Evolutionary conservation across 2,113 vertebrate species (phyloP).

Genomic region (Beaufortia kweichowensis): DNA sequence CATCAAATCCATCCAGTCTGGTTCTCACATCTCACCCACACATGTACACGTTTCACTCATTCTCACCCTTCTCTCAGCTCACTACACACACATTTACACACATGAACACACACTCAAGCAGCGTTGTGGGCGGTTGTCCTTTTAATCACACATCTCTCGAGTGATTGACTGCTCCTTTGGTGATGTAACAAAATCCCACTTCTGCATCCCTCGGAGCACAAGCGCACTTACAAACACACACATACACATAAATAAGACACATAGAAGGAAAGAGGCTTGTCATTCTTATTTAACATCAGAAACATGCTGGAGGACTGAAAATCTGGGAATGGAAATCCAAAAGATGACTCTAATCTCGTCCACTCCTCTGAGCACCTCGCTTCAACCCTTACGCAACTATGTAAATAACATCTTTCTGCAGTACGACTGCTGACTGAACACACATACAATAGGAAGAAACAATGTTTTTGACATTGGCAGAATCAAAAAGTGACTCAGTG

Average conservation of each 20-base stretch:
- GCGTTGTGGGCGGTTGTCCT: conserved; percentile 33
- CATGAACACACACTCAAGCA: neutral
- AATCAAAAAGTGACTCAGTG: too few relatives aligned
- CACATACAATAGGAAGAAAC: too few relatives aligned
- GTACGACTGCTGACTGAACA: too few relatives aligned
- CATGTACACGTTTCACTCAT: conserved; percentile 16
- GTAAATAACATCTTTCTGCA: too few relatives aligned
- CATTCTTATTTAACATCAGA: conserved; percentile 19
- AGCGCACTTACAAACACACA: conserved; percentile 5
- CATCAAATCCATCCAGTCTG: conserved; percentile 17
- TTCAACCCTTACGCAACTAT: too few relatives aligned
- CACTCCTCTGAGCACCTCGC: too few relatives aligned
- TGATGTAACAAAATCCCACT: conserved; percentile 38
- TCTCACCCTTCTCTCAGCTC: conserved; percentile 4
- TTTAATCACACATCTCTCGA: conserved; percentile 36
- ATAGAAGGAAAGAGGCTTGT: neutral
- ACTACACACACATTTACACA: neutral
- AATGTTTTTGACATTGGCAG: too few relatives aligned
- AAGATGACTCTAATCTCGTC: too few relatives aligned
- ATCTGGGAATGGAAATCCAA: too few relatives aligned
- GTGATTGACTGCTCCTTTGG: conserved; percentile 43
- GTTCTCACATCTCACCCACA: conserved; percentile 26
- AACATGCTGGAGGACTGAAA: neutral
- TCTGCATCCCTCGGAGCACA: conserved; percentile 15
- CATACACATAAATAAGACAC: neutral